Evolutionary conservation across 2,113 vertebrate species (phyloP).

Genomic region (Vulpes vulpes): DNA sequence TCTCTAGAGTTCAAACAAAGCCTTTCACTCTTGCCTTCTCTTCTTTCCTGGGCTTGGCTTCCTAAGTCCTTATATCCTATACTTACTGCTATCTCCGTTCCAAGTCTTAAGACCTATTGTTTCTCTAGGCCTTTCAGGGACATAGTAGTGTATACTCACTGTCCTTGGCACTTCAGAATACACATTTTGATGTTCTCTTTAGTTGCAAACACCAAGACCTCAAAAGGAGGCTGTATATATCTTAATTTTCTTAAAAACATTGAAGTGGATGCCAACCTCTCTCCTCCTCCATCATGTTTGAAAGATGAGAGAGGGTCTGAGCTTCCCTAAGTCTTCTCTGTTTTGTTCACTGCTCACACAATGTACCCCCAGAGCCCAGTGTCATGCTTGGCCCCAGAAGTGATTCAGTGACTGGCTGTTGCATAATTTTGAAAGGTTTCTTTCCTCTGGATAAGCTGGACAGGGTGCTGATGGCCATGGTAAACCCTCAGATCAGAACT

Average conservation of each 20-base stretch:
- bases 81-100: background rate
- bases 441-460: background rate
- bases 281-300: background rate
- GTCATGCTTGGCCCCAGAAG: background rate
- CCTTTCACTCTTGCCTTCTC: background rate
- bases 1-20: background rate
- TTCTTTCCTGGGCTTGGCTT: background rate
- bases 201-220: background rate
- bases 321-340: background rate
- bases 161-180: background rate
- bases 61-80: background rate
- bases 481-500: background rate
- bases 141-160: background rate
- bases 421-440: background rate
- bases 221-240: background rate
- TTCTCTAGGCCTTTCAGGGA: background rate
- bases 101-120: background rate
- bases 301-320: background rate
- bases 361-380: background rate
- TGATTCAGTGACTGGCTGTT: background rate
- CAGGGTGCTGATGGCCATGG: background rate
- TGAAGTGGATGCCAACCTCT: background rate
- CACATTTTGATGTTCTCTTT: background rate
- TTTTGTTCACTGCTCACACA: background rate
- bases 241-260: background rate